Evolutionary conservation across 92 coral and sea anemone genomes (phyloP), one percentile per base, ranked within the genome.

Genomic region (Phymanthus crucifer): DNA sequence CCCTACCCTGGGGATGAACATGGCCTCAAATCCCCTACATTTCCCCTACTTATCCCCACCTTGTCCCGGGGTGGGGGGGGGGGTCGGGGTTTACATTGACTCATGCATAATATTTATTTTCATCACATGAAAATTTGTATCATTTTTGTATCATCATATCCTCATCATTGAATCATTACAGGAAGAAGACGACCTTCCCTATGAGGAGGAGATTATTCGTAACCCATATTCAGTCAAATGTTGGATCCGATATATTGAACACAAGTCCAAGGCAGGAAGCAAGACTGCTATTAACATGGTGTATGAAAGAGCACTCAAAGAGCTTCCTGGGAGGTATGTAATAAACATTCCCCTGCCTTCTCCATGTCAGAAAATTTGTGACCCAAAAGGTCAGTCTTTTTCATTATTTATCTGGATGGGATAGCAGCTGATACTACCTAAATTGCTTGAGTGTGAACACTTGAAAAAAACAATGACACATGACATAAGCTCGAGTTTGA

Each of bases 161-260:
- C 69, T 48, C 7, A 34, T 7, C 12, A 0, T 85, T 24, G 36
- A 26, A 58, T 58, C 18, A 45, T 35, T 83, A 38, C 38, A 95
- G 99, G 99, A 95, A 72, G 99, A 95, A 66, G 99, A 93, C n/a
- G 99, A 95, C 79, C 94, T 95, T 57, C 90, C 99, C 0, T 95
- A 93, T 83, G 99, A 95, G 52, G 99, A 95, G 82, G 99, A 95
- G 75, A 95, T 95, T 40, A 84, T 95, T 24, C 92, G 99, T 32
- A 95, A 93, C 66, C 98, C 99, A 3, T 95, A 93, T 72, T 95
- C 99, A 33, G 99, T 95, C 40, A 95, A 95, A 78, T 95, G 91
- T 79, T 95, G 99, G 99, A 84, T 91, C 78, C 79, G 99, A 32
- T 95, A 95, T 80, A 81, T 95, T 43, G 99, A 95, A 69, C 99